Evolutionary conservation across 2,797 vertebrate species (phyloP), one percentile per base, ranked within the genome.

Genomic region (Siniperca undulata): DNA sequence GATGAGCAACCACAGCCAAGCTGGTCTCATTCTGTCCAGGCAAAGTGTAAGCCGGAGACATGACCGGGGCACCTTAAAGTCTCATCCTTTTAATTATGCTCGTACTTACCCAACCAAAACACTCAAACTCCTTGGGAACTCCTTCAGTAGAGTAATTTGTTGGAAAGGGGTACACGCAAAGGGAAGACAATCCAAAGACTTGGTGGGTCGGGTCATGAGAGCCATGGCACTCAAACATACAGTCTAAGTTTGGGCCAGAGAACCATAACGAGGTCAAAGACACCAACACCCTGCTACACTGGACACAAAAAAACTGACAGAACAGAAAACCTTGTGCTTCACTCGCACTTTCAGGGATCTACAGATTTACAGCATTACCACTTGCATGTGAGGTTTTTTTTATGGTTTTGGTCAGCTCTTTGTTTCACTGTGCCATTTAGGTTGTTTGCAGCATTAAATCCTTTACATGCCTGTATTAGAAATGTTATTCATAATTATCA

Each of bases 11-110:
- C 34, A 55, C 59, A 74, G 83, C 79, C 84, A 79, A 89, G 82
- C 44, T 67, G 14, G 82, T 79, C 71, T 83, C 70, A 61, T 52
- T 81, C 70, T 62, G 71, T 65, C 75, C 48, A 50, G 69, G 46
- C 82, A 70, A 73, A 74, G 82, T 42, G 53, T 48, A 66, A 78
- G 50, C 77, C 38, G 64, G 75, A 74, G 72, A 84, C 80, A 74
- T 58, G 80, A 81, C 60, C 60, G 8, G 50, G 65, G 40, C 73
- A 85, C 64, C 74, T 84, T 78, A 61, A 78, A 86, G 76, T 80
- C 79, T 82, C 75, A 62, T 88, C 69, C 64, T 85, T 87, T 86
- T 88, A 89, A 93, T 92, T 91, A 86, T 56, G 55, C 67, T 74
- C 30, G 27, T 53, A 84, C 75, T 86, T 38, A 73, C 64, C 78